Evolutionary conservation across 2,797 vertebrate genomes (phyloP), one percentile per base, ranked within the genome.

Genomic region (Lagocephalus sceleratus): DNA sequence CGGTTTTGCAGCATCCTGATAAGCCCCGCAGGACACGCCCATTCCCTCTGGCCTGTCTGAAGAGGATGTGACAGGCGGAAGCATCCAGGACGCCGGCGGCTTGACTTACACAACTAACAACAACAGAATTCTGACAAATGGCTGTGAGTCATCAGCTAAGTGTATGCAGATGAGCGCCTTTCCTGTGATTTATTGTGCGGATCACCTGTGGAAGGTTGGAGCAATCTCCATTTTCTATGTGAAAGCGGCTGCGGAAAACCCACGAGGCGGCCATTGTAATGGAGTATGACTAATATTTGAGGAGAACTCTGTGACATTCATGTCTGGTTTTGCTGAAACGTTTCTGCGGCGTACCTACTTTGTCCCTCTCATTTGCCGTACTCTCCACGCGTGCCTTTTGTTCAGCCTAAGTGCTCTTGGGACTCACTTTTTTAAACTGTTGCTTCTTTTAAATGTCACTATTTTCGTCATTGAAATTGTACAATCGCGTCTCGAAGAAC

Each of bases 21-120:
- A 62, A 66, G 83, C 80, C 81, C 75, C 41, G 73, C 50, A 47
- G 85, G 81, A 83, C 57, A 65, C 60, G 72, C 76, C 54, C 72
- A 29, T 57, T 83, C 51, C 45, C 57, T 72, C 75, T 47, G 48
- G 57, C 59, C 72, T 74, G 59, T 57, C 51, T 47, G 66, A 75
- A 83, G 64, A 60, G 54, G 51, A 61, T 40, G 70, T 80, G 81
- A 85, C 76, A 70, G 57, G 70, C 65, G 53, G 74, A 20, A 62
- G 71, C 71, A 82, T 81, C 79, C 85, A 79, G 83, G 69, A 71
- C 53, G 20, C 60, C 43, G 60, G 47, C 39, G 21, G 63, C 60
- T 58, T 66, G 20, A 65, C 60, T 56, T 54, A 20, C 6, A 25
- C 17, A 38, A 54, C 43, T 22, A 12, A 70, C 38, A 70, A 60